Conservation (phyloP, 2,113 vertebrate genomes). For the Passer montanus region DNA sequence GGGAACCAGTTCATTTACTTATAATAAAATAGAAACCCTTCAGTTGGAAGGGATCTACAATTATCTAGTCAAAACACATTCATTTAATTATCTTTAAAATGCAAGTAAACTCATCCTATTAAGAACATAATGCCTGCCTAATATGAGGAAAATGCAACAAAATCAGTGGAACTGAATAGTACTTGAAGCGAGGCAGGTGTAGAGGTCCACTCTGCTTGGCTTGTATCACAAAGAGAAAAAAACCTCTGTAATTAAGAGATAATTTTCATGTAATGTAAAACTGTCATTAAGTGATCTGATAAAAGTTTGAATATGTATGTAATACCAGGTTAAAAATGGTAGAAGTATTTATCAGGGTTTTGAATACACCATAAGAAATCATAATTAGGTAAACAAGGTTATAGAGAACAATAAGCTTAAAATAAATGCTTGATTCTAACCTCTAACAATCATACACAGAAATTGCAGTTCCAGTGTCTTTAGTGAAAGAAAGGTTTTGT, state of each 20-base stretch:
- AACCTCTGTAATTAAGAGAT: not conserved
- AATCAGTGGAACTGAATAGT: not conserved
- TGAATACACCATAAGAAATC: not conserved
- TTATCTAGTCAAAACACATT: not conserved
- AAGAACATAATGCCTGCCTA: not conserved
- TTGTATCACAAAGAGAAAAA: not conserved
- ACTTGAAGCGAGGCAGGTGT: not conserved
- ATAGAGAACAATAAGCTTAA: not conserved
- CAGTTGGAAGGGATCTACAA: not conserved
- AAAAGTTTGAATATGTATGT: not conserved
- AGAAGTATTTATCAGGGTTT: not conserved
- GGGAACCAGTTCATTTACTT: not conserved
- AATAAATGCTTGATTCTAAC: not conserved
- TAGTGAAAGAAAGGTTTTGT: not conserved
- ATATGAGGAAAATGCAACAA: not conserved
- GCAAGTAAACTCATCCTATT: not conserved
- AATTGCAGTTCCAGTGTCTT: not conserved
- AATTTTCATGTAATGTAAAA: not conserved
- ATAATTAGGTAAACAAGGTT: not conserved
- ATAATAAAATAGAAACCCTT: not conserved
- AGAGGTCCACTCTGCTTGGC: not conserved
- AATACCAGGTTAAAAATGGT: not conserved
- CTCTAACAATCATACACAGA: not conserved
- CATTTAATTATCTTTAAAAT: not conserved
- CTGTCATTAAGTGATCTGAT: not conserved